phyloP scores from a whole-genome alignment of 2,797 vertebrate genomes.

The Cossypha dichroa region DNA sequence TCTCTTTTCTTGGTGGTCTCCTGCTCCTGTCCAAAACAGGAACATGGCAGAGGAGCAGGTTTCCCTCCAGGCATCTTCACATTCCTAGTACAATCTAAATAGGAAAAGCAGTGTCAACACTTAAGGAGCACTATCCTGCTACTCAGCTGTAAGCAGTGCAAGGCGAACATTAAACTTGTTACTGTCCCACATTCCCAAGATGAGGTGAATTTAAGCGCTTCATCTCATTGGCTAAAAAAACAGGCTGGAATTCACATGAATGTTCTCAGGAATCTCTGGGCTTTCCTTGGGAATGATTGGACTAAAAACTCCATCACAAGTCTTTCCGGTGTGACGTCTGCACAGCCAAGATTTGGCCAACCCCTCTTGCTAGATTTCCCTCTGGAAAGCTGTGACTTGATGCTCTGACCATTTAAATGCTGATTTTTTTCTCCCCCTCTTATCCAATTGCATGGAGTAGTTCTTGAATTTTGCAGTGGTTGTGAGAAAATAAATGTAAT shows the following conservation, averaged over 20 bases:
- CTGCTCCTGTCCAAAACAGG: neutral
- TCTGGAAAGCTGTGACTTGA: neutral
- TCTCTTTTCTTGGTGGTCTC: neutral
- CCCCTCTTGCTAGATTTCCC: neutral
- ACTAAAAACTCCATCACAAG: neutral
- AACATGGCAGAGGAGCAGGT: neutral
- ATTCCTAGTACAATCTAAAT: neutral
- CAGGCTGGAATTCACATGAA: neutral
- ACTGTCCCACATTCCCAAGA: neutral
- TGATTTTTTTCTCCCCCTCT: neutral
- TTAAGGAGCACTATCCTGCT: neutral
- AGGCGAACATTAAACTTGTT: neutral
- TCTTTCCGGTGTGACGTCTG: neutral
- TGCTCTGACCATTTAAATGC: neutral
- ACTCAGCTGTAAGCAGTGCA: neutral
- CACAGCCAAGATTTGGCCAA: neutral
- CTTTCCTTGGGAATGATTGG: neutral
- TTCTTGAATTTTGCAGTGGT: neutral
- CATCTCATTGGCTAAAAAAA: neutral
- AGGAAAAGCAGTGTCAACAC: neutral
- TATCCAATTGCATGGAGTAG: neutral
- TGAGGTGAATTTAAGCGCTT: neutral
- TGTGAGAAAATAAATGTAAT: neutral
- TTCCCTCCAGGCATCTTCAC: neutral
- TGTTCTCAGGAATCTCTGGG: neutral